Conservation (phyloP, 2,113 vertebrate species). For the Nothobranchius furzeri region DNA sequence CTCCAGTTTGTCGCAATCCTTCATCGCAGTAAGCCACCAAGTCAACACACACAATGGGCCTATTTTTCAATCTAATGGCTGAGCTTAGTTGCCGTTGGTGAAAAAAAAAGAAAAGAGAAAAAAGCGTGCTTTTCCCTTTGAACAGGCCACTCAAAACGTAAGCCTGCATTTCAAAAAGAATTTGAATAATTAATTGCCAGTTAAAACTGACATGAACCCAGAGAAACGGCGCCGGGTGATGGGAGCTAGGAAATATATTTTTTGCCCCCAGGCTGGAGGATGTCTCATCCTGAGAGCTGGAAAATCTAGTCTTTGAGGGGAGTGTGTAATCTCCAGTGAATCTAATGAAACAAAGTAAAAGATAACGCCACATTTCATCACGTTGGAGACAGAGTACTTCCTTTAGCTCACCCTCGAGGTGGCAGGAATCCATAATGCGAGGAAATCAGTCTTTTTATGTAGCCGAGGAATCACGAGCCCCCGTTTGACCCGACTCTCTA, state of each 20-base stretch:
- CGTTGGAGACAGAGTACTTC: conserved; percentile 65
- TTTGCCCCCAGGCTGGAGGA: conserved; percentile 70
- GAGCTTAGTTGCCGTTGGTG: conserved; percentile 75
- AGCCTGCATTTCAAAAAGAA: conserved; percentile 75
- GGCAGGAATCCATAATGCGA: conserved; percentile 75
- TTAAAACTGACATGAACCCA: conserved; percentile 69
- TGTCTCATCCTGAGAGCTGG: conserved; percentile 74
- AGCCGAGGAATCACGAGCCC: conserved; percentile 67
- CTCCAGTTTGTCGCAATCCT: conserved; percentile 92
- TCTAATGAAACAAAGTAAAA: conserved; percentile 83
- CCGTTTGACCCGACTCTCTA: conserved; percentile 66
- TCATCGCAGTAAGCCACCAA: conserved; percentile 82
- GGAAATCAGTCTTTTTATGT: conserved; percentile 74
- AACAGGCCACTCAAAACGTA: conserved; percentile 79
- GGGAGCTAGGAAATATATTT: conserved; percentile 62
- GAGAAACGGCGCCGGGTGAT: conserved; percentile 29
- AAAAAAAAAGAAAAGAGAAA: conserved; percentile 30
- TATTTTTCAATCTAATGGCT: conserved; percentile 84
- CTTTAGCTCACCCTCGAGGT: conserved; percentile 74
- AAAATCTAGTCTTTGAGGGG: conserved; percentile 71
- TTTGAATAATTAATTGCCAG: conserved; percentile 81
- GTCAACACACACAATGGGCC: conserved; percentile 80
- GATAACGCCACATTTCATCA: conserved; percentile 79
- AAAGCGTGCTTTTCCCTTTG: conserved; percentile 57
- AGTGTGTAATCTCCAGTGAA: conserved; percentile 77